These are phyloP conservation scores for Drosophila dunni DNA, from an alignment of 1,140 invertebrate species.

Conservation along the genomic window DNA sequence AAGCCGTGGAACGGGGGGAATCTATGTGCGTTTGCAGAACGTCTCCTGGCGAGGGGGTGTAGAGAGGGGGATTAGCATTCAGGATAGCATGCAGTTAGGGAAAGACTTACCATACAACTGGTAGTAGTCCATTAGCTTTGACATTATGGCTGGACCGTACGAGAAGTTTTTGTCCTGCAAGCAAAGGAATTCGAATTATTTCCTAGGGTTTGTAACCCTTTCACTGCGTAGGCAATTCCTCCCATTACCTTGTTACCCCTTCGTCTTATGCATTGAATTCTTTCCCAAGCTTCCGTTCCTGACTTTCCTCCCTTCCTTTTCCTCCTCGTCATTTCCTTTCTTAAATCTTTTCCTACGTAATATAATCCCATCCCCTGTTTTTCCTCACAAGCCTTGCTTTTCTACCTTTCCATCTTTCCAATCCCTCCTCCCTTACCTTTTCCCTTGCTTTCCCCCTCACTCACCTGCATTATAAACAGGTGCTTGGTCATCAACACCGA, in stretches of 20 bases:
- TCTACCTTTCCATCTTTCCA: not conserved
- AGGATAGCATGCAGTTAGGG: not conserved
- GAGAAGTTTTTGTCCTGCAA: constrained; percentile 90
- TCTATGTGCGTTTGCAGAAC: constrained; percentile 91
- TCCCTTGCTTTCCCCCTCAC: not conserved
- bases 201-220: not conserved
- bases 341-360: too few relatives aligned
- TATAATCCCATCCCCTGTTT: not conserved
- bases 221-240: not conserved
- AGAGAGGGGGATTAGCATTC: not conserved
- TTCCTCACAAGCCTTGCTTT: not conserved
- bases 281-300: too few relatives aligned
- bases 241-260: too few relatives aligned
- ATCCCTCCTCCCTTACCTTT: not conserved
- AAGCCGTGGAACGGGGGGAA: constrained; percentile 90
- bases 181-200: not conserved
- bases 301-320: too few relatives aligned
- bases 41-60: constrained; percentile 85
- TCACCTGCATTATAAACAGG: constrained; percentile 86
- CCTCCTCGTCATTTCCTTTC: too few relatives aligned
- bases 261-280: too few relatives aligned
- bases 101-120: constrained; percentile 85
- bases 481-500: constrained; percentile 86
- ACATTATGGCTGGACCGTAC: constrained; percentile 89
- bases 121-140: constrained; percentile 87